phyloP scores from a whole-genome alignment of 2,113 vertebrate genomes.

The Oceanites oceanicus region DNA sequence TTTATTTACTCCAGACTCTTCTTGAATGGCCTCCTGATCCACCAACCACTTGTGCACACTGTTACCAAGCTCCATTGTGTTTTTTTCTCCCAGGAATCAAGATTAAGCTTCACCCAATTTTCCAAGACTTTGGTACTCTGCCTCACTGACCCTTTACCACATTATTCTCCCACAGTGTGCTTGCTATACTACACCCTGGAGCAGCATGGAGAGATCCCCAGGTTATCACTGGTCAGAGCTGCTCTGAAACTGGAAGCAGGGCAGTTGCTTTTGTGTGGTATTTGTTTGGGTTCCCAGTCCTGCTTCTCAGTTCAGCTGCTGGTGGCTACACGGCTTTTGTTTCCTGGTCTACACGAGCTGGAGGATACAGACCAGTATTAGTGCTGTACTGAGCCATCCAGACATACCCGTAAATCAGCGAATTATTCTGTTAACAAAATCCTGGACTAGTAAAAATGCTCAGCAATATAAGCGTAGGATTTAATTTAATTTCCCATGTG shows the following conservation, averaged over 20 bases:
- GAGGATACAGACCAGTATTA: neutral
- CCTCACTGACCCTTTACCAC: neutral
- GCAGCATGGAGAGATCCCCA: neutral
- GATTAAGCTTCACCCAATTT: neutral
- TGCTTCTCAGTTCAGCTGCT: neutral
- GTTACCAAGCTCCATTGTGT: neutral
- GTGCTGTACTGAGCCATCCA: neutral
- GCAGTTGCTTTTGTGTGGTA: neutral
- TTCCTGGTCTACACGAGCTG: neutral
- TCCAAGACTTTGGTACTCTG: neutral
- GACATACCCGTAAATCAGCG: neutral
- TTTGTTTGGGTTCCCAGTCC: neutral
- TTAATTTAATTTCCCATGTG: neutral
- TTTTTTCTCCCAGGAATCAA: neutral
- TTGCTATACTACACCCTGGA: neutral
- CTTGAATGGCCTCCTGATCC: neutral
- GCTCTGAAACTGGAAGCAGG: neutral
- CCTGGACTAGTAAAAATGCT: neutral
- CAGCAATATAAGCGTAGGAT: neutral
- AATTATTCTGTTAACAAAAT: neutral
- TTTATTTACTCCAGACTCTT: neutral
- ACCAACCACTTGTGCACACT: neutral
- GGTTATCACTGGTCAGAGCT: neutral
- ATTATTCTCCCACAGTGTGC: neutral
- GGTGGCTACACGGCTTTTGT: neutral